Base-by-base conservation (phyloP, 2,888 invertebrate genomes). In the Eulithis prunata region DNA sequence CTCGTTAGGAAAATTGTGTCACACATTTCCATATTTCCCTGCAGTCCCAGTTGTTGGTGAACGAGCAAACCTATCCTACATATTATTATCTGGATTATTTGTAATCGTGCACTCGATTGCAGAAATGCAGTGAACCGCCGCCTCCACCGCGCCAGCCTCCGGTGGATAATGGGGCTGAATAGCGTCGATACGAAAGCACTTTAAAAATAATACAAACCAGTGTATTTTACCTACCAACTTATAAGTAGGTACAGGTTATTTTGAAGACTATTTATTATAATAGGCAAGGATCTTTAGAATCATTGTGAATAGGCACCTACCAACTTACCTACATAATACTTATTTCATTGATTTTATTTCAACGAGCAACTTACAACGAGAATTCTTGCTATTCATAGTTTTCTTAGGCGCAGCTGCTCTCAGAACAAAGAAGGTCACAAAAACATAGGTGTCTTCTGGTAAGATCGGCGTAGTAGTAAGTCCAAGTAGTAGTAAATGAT, bases 61-160 rank as follows among this genome's bases (percentile, higher is more conserved):
- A 38, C 12, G 38, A 54, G 14, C 36, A 11, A 21, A 28, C 12
- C 28, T 56, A 38, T 45, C 45, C 12, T 38, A 21, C 21, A 38
- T 47, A 21, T n/a, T n/a, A n/a, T n/a, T n/a, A n/a, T 49, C 49
- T 41, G 52, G 63, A 54, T 53, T 58, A 38, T 68, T 57, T 58
- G 52, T 70, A 70, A 68, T 64, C 58, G 65, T 62, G 64, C 67
- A 62, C 60, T 66, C 66, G 62, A 66, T 65, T 66, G 68, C 64
- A 62, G 62, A 69, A 60, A 69, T 71, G 64, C 72, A 72, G 45
- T 14, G 60, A 59, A 57, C 64, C 66, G 14, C 5, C 32, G 32
- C 32, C 32, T n/a, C 21, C 21, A 2, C 21, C 21, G 21, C 21
- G 41, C 38, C 38, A 8, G 62, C 62, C 46, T 62, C n/a, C 32